A percentile compares a stretch with the other conserved stretches of the same genome.
These are phyloP conservation scores for Albula goreensis DNA, from an alignment of 2,113 vertebrate genomes.

Conservation along the genomic window DNA sequence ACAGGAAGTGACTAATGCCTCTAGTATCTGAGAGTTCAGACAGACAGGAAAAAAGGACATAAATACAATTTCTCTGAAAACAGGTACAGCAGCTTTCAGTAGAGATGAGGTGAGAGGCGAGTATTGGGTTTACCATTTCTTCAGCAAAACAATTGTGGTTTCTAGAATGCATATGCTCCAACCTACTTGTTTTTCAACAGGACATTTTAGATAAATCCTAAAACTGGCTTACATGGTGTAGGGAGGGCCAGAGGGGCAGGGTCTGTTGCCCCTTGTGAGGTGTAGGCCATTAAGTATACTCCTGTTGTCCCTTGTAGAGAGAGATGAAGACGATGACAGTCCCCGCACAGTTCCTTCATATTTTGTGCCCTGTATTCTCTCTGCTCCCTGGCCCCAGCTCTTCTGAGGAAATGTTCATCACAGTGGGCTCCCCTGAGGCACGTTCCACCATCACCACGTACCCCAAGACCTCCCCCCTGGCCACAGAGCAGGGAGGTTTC, in stretches of 20 bases:
- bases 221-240: constrained; percentile 42
- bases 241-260: constrained; percentile 48
- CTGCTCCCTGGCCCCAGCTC: background rate
- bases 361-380: background rate
- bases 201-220: background rate
- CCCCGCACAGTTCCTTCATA: no score
- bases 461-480: constrained; percentile 49
- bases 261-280: constrained; percentile 42
- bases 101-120: no score
- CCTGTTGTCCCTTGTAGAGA: constrained; percentile 40
- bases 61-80: no score
- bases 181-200: background rate
- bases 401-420: constrained; percentile 33
- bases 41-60: no score
- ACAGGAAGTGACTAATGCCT: no score
- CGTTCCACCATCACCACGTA: constrained; percentile 49
- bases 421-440: background rate
- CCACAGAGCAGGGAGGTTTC: constrained; percentile 55
- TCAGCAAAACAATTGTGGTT: no score
- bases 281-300: constrained; percentile 54
- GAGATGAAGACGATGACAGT: constrained; percentile 23
- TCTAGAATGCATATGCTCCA: no score
- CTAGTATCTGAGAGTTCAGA: no score
- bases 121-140: no score
- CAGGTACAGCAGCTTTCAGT: no score